Percentiles rank a stretch among this genome's conserved stretches.
These are phyloP conservation scores for Parascotia fuliginaria DNA, from an alignment of 2,888 invertebrate species.

Conservation along the genomic window DNA sequence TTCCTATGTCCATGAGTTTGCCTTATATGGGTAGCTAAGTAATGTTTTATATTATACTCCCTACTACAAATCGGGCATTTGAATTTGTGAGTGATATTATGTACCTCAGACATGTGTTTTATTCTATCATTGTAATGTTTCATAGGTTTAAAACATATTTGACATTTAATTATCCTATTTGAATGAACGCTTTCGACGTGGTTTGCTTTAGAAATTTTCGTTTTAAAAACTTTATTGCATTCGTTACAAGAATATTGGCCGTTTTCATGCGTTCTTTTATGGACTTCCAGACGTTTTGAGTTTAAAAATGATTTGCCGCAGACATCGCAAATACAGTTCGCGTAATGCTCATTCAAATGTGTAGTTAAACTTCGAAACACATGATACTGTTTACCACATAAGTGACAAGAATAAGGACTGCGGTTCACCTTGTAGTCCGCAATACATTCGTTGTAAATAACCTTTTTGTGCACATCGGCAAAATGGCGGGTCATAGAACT, in stretches of 20 bases:
- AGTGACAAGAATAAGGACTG: conserved; percentile 68
- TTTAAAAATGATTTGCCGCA: conserved; percentile 83
- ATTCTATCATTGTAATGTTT: conserved; percentile 76
- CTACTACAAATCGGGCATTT: conserved; percentile 66
- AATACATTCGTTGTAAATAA: conserved; percentile 72
- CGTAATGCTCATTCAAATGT: conserved; percentile 81
- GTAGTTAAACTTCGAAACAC: conserved; percentile 72
- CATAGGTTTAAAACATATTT: conserved; percentile 73
- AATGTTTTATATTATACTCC: conserved; percentile 75
- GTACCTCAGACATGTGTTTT: conserved; percentile 75
- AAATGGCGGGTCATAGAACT: conserved; percentile 64
- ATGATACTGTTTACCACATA: conserved; percentile 68
- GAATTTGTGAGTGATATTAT: conserved; percentile 72
- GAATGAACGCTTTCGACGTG: conserved; percentile 73
- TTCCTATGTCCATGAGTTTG: conserved; percentile 77
- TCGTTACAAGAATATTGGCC: conserved; percentile 66
- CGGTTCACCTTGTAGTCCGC: conserved; percentile 72
- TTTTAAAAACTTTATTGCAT: conserved; percentile 71
- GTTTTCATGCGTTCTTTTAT: conserved; percentile 77
- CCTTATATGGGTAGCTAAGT: conserved; percentile 72
- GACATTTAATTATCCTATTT: conserved; percentile 69
- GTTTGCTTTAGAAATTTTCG: conserved; percentile 67
- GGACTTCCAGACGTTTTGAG: conserved; percentile 77
- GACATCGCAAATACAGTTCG: conserved; percentile 79
- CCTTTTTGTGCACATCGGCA: conserved; percentile 57